Percentiles rank a stretch among this genome's conserved stretches.
These are phyloP conservation scores for Rynchops niger DNA, from an alignment of 2,113 vertebrate genomes.

Conservation along the genomic window DNA sequence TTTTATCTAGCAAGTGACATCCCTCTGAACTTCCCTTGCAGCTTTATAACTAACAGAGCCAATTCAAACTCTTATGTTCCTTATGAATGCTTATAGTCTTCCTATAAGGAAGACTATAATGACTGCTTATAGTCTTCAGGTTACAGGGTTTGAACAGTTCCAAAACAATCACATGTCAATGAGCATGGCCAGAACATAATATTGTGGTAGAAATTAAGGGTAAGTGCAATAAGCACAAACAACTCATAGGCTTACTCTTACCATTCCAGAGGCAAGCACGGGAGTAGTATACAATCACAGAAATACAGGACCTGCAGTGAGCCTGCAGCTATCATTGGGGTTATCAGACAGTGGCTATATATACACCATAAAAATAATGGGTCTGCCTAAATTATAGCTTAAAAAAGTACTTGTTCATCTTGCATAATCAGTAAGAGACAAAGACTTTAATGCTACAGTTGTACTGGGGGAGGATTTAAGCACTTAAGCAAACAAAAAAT, in stretches of 20 bases:
- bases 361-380: neutral
- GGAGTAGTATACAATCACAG: neutral
- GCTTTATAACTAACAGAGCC: neutral
- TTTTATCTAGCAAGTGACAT: neutral
- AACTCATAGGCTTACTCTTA: neutral
- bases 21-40: neutral
- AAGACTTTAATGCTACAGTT: neutral
- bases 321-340: neutral
- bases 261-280: neutral
- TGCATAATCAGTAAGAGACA: neutral
- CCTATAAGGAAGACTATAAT: no score
- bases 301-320: neutral
- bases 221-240: neutral
- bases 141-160: neutral
- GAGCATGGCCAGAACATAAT: neutral
- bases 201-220: neutral
- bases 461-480: neutral
- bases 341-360: neutral
- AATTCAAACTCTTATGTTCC: neutral
- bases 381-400: neutral
- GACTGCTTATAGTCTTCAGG: neutral
- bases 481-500: neutral
- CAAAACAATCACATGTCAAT: neutral
- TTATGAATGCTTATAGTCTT: neutral
- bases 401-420: neutral